Percentiles rank a stretch among this genome's conserved stretches.
Conservation (phyloP, 2,113 vertebrate species). For the Centropus unirufus region DNA sequence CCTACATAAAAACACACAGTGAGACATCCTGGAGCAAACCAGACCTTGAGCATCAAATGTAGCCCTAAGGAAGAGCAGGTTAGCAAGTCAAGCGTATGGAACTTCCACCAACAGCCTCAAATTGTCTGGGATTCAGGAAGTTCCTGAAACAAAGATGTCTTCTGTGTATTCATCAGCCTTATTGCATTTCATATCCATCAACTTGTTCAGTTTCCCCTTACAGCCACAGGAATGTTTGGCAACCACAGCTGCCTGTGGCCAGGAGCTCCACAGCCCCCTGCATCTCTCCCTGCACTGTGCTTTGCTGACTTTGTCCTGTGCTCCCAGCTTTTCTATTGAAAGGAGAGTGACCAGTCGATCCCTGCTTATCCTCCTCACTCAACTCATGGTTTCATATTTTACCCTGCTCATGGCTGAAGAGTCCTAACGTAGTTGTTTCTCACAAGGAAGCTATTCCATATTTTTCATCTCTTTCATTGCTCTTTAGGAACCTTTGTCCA, state of each 20-base stretch:
- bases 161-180: not conserved
- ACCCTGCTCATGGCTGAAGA: not conserved
- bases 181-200: not conserved
- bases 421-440: not conserved
- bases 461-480: not conserved
- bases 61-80: not conserved
- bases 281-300: no score
- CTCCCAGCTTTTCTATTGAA: not conserved
- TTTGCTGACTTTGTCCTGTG: not conserved
- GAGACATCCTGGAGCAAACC: not conserved
- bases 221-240: not conserved
- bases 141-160: not conserved
- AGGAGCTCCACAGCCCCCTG: not conserved
- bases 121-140: not conserved
- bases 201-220: not conserved
- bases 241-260: not conserved
- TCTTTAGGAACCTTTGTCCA: not conserved
- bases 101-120: not conserved
- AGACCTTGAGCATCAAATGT: not conserved
- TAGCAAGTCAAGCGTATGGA: accelerated
- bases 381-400: not conserved
- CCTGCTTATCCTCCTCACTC: not conserved
- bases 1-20: not conserved
- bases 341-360: not conserved
- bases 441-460: not conserved